phyloP scores from a whole-genome alignment of 2,888 invertebrate genomes.

The Ormia ochracea region DNA sequence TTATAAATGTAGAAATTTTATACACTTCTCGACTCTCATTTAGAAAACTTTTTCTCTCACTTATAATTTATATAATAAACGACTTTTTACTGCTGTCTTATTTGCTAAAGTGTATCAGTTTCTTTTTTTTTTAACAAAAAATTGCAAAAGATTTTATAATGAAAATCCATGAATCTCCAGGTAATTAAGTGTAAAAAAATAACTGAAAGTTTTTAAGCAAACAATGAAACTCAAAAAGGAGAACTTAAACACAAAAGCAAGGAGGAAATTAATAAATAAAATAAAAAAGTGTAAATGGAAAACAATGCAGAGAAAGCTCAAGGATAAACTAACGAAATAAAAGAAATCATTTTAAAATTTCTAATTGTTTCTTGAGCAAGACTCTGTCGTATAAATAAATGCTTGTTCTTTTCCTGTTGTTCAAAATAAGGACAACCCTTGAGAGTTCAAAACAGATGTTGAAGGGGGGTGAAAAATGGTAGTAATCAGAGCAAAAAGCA shows the following conservation, averaged over 20 bases:
- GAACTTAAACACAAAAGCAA: background rate
- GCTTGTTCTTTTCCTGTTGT: too few species aligned
- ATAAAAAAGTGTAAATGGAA: background rate
- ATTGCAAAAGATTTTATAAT: conserved; percentile 43
- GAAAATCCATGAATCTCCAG: conserved; percentile 55
- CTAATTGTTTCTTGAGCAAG: conserved; percentile 23
- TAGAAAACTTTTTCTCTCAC: background rate
- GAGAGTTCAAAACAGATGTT: too few species aligned
- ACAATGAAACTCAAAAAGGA: background rate
- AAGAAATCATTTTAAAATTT: background rate
- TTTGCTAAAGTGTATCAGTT: conserved; percentile 20
- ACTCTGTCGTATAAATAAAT: background rate
- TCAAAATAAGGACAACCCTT: too few species aligned
- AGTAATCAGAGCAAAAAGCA: too few species aligned
- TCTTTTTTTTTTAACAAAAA: conserved; percentile 16
- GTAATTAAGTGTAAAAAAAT: conserved; percentile 52
- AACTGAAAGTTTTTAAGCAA: conserved; percentile 32
- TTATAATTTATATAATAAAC: conserved; percentile 8
- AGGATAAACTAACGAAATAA: conserved; percentile 3
- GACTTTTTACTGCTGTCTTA: conserved; percentile 23
- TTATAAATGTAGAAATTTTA: too few species aligned
- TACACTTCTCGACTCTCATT: too few species aligned
- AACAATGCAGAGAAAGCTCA: conserved; percentile 26
- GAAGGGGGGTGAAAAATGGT: too few species aligned
- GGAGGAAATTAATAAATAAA: background rate